These are phyloP conservation scores for Chelonoidis abingdonii DNA, from an alignment of 2,113 vertebrate genomes.

Conservation along the genomic window DNA sequence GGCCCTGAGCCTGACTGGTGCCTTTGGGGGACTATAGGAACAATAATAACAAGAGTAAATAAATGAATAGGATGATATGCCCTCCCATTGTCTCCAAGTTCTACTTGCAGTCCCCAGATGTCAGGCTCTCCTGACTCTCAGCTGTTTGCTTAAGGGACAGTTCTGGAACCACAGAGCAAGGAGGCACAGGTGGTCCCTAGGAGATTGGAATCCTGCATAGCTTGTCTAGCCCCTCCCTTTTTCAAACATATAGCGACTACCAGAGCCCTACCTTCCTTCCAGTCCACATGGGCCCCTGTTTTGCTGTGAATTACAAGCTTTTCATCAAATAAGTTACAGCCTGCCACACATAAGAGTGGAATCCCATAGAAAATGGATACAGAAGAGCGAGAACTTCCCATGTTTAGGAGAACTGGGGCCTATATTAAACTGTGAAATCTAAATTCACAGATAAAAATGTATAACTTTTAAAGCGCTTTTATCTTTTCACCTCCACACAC, in stretches of 20 bases:
- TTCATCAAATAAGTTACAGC: background rate
- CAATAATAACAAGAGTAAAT: background rate
- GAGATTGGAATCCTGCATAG: background rate
- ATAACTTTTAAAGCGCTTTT: background rate
- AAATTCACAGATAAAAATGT: background rate
- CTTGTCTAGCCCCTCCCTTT: background rate
- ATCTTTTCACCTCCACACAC: background rate
- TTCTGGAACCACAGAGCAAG: background rate
- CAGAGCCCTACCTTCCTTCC: background rate
- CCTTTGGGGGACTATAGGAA: background rate
- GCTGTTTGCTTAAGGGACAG: background rate
- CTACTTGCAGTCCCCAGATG: background rate
- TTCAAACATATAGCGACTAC: background rate
- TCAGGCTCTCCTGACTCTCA: background rate
- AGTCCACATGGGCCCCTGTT: background rate
- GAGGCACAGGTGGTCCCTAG: background rate
- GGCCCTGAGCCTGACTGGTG: background rate
- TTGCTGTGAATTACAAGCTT: background rate
- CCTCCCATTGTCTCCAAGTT: background rate
- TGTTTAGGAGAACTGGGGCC: background rate
- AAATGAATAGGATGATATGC: background rate
- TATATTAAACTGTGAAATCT: background rate
- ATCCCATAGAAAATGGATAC: background rate
- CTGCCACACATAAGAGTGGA: background rate
- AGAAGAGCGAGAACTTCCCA: background rate